phyloP scores from a whole-genome alignment of 2,888 invertebrate genomes.

The Acrobasis suavella region DNA sequence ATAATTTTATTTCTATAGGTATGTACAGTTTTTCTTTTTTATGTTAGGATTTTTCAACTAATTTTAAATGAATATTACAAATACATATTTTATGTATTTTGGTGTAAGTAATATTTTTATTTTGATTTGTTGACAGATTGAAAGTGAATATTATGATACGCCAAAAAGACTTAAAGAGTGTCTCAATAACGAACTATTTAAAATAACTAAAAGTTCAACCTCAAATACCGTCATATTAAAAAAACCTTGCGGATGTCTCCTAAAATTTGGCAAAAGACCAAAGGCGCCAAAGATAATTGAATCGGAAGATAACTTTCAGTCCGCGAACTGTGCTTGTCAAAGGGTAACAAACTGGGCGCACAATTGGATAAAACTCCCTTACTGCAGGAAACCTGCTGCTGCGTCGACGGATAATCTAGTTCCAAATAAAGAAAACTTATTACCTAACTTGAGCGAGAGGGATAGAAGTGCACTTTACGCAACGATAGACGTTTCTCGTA shows the following conservation, averaged over 20 bases:
- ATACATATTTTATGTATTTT: too few relatives aligned
- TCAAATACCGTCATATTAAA: constrained; percentile 82
- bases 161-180: constrained; percentile 88
- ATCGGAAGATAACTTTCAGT: constrained; percentile 58
- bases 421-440: constrained; percentile 82
- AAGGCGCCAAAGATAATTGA: constrained; percentile 62
- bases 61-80: too few relatives aligned
- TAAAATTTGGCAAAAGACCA: constrained; percentile 72
- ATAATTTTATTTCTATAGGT: background rate
- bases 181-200: constrained; percentile 77
- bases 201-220: constrained; percentile 75
- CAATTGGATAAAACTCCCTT: constrained; percentile 83
- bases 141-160: constrained; percentile 87
- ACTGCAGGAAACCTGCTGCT: constrained; percentile 69
- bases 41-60: too few relatives aligned
- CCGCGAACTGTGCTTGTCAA: constrained; percentile 80
- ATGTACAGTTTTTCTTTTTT: too few relatives aligned
- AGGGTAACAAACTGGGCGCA: constrained; percentile 86
- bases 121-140: constrained; percentile 46
- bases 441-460: constrained; percentile 44
- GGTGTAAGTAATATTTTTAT: background rate
- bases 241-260: constrained; percentile 87
- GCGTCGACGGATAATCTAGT: constrained; percentile 48
- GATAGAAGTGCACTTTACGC: constrained; percentile 84
- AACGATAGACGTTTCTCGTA: constrained; percentile 85